Evolutionary conservation across 2,888 invertebrate genomes (phyloP), one percentile per base, ranked within the genome.

Genomic region (Stegana nigrithorax): DNA sequence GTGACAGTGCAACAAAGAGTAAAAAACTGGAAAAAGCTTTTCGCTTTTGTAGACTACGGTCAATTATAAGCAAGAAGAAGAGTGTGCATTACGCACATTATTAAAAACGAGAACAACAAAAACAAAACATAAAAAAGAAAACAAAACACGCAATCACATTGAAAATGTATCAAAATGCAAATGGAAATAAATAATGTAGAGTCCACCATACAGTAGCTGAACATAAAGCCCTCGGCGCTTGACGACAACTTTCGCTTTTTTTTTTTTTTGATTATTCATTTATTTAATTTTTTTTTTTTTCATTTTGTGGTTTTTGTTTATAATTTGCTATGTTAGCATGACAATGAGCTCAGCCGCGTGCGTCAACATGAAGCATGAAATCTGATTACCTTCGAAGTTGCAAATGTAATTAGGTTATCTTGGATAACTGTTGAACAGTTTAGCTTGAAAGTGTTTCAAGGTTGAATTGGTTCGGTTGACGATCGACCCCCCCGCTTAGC

Each of bases 351-450:
- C n/a, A 7, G 58, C 27, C 29, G n/a, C 27, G 44, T 26, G 29
- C 29, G 58, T 45, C 58, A 44, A 45, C 42, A 27, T 26, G 14
- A 58, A 58, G 26, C 51, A 42, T 23, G 51, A 51, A 62, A 62
- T 62, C 57, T 51, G 62, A 62, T 62, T 58, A 61, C 27, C 50
- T 32, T 47, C 27, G 10, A 12, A 47, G 29, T 29, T 56, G 29
- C 42, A 47, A 26, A 51, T 60, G 32, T 60, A 53, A 60, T 60
- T 60, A 45, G 7, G 42, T 45, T 17, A 45, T 14, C n/a, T 56
- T 14, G 4, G 58, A 25, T 45, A 58, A 23, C 39, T 2, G 42
- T 32, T 17, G n/a, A 19, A 19, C 21, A 47, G 14, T 25, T 47
- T 45, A 2, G 47, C 21, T 29, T 17, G 12, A 55, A 55, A 26